Base-by-base conservation (phyloP, 2,113 vertebrate species). In the Turnix velox region DNA sequence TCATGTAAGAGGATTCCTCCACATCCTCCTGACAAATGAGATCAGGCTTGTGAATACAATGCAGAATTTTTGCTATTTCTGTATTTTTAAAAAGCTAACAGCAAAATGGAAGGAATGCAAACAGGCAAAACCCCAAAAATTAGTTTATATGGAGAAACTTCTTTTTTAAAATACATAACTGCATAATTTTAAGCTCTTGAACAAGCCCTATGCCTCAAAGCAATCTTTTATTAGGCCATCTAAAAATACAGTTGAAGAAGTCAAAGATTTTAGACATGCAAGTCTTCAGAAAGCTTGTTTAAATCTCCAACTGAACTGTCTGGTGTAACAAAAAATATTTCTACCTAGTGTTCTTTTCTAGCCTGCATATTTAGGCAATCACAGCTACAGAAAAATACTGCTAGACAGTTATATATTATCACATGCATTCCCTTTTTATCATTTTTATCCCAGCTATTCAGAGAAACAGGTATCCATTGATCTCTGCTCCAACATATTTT, bases 181-280 rank as follows among this genome's bases (percentile, higher is more conserved):
- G 92, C 52, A 82, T 82, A 78, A 94, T 87, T 92, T 90, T 82
- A 87, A 87, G 43, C 61, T 78, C 73, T 46, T 94, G 95, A 89
- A 89, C 81, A 93, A 93, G 69, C 73, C 81, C 87, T 93, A 90
- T 94, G 92, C 90, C 87, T 58, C 94, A 92, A 94, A 65, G 81
- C 81, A 89, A 87, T 78, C 90, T 96, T 95, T 93, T 90, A 89
- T 94, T 96, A 94, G 94, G 75, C 35, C 61, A 79, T 28, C 94
- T 94, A 91, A 95, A 96, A 94, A 93, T 91, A 85, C 1, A 63
- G 74, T 37, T 82, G 81, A 51, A 89, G 61, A 87, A 89, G 69
- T 78, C 90, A 91, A 62, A 67, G 61, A 81, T 89, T 84, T 91
- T 51, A 87, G 74, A 63, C 18, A 65, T 25, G 7, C 35, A 45